Base-by-base conservation (phyloP, 2,113 vertebrate species). In the Chelonoidis abingdonii region DNA sequence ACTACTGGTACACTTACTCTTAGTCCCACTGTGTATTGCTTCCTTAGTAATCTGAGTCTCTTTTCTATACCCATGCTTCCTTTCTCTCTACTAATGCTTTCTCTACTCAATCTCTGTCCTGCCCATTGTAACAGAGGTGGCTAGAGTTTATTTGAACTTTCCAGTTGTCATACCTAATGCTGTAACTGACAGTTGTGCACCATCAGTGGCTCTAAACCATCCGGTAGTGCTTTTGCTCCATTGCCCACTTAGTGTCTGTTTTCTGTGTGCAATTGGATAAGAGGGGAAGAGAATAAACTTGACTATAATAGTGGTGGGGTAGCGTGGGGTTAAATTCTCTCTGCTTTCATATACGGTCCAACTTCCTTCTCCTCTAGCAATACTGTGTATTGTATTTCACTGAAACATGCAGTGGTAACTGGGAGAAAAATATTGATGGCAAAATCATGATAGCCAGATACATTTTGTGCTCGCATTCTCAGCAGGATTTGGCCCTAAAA, bases 41-140 rank as follows among this genome's bases (percentile, higher is more conserved):
- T 96, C 90, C 27, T 90, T 83, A 29, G 80, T 92, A 87, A 94
- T 84, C 93, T 87, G 86, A 69, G 86, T 92, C 95, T 44, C 91
- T 54, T 88, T 92, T 89, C 94, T 86, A 81, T 89, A 79, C 88
- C 89, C 47, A n/a, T 93, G 76, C 80, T 95, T 97, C 96, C 96
- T 97, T 96, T 52, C 75, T 4, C 52, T 91, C 47, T 1, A 0
- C 78, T 86, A 47, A 86, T 56, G 91, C 94, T 97, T 97, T 95
- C 96, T 97, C 93, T 97, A 97, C 97, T 97, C 94, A 59, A 85
- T 80, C 47, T 95, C 27, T 47, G 54, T 59, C 65, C 57, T 41
- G 16, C 88, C 65, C 79, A 65, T 54, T 76, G 54, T 76, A n/a
- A n/a, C 62, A 17, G 35, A 17, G 62, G 14, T 54, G 44, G 22